These are phyloP conservation scores for Parambassis ranga DNA, from an alignment of 2,797 vertebrate species.

Conservation along the genomic window DNA sequence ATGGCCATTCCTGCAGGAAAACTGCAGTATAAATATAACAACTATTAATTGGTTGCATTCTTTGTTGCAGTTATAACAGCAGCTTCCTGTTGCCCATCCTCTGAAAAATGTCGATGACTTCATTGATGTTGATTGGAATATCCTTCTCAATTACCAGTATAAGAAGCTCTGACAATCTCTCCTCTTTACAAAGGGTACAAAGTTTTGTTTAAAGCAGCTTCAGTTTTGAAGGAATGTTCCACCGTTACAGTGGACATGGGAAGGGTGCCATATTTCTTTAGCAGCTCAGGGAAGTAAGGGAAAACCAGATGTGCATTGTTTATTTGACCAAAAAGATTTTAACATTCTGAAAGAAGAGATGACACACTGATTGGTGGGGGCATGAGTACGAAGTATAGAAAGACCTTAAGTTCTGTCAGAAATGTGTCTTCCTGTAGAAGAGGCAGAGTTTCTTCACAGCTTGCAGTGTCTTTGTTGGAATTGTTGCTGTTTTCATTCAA, in stretches of 20 bases:
- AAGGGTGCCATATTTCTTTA: constrained; percentile 9
- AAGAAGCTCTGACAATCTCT: constrained; percentile 21
- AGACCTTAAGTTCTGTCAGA: constrained; percentile 7
- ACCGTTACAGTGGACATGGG: constrained; percentile 22
- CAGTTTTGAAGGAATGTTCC: constrained; percentile 18
- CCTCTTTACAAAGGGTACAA: constrained; percentile 13
- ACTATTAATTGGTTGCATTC: too few species aligned
- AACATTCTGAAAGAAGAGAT: constrained; percentile 25
- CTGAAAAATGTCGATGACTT: constrained; percentile 3
- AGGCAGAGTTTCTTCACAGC: constrained; percentile 20
- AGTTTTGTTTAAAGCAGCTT: constrained; percentile 19
- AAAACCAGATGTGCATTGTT: constrained; percentile 11
- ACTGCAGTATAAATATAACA: too few species aligned
- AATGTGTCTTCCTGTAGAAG: neutral
- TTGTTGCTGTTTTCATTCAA: constrained; percentile 9
- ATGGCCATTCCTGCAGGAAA: too few species aligned
- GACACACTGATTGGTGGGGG: constrained; percentile 10
- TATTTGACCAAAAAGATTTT: constrained; percentile 39
- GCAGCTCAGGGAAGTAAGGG: neutral
- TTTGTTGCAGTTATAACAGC: neutral
- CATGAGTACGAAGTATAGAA: constrained; percentile 15
- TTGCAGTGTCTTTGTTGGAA: constrained; percentile 23
- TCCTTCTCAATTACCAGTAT: constrained; percentile 5
- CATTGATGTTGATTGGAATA: neutral
- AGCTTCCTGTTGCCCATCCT: neutral